Evolutionary conservation across 2,113 vertebrate genomes (phyloP), one percentile per base, ranked within the genome.

Genomic region (Entelurus aequoreus): DNA sequence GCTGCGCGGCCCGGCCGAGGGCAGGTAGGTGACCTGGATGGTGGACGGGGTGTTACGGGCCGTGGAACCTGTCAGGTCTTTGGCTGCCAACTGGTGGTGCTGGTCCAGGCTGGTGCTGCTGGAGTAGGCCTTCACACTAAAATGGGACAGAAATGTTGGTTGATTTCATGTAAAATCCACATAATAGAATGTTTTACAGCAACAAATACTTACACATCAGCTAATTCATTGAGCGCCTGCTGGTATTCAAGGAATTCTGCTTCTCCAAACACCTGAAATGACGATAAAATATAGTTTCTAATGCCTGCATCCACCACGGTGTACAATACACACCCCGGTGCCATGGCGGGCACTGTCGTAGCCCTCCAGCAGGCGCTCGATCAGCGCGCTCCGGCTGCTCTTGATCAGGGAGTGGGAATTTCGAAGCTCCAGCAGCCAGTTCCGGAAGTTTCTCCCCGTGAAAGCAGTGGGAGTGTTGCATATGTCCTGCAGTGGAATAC

Each of bases 21-120:
- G 97, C 78, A 99, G 90, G 87, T 99, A 98, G 54, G 95, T 98
- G 76, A 98, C 95, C 85, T 99, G 97, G 87, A 97, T 98, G 90
- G 94, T 97, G 68, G 90, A 91, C 11, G 92, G 87, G 1, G 88
- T 74, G 37, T 87, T 70, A 11, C 91, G 71, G 5, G 81, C 82
- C 0, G 87, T 87, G 13, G 90, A 94, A 14, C 89, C 90, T 1
- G 93, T 99, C 71, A 98, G 89, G 79, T 97, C 95, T 82, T 95
- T 97, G 6, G 95, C 95, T 11, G 95, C 94, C 0, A 93, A 95
- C 76, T 98, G 95, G 77, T 96, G 94, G 62, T 96, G 94, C 81
- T 91, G 83, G 77, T 94, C 95, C 75, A 93, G 91, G 77, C 89
- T 92, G 79, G 74, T 88, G 71, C 60, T 80, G 74, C 87, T 90